Evolutionary conservation across 1,140 invertebrate species (phyloP), one percentile per base, ranked within the genome.

Genomic region (Lepidostoma basale): DNA sequence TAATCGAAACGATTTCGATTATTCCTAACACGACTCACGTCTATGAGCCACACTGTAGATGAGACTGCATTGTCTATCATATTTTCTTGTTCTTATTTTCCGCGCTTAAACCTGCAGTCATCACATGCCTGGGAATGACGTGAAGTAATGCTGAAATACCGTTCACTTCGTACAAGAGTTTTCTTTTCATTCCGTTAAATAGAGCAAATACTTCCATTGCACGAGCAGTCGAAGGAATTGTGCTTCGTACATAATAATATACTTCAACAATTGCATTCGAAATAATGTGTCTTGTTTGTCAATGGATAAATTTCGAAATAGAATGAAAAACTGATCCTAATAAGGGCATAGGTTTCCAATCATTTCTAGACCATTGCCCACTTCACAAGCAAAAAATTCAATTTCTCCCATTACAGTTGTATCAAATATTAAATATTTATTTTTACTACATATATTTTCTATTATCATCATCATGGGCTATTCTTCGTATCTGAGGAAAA

Each of bases 51-150:
- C 20, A 20, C 23, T 23, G 25, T n/a, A 23, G 45, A 49, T 49
- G 45, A 49, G 45, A 23, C 49, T 54, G 49, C 49, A 54, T 33
- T 54, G 49, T 54, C 49, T 54, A 20, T 54, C 49, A 54, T 54
- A 26, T 28, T 28, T 54, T 30, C 49, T 23, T n/a, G 25, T 25
- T 54, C 49, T 54, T 33, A 54, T 30, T 54, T 54, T 30, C 28
- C 49, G 18, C 25, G 25, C 20, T 54, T 54, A 54, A 54, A 20
- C 49, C 49, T 20, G 28, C 33, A 54, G 49, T 54, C 49, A 54
- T 54, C 49, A 54, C 49, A 54, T 54, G 49, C 25, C 49, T 54
- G 49, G 49, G 25, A 16, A 30, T 28, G 49, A 54, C 49, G 26
- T 54, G 28, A 54, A 54, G 14, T 54, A 54, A 54, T 54, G 26